Conservation (phyloP, 2,113 vertebrate species). For the Hucho hucho region DNA sequence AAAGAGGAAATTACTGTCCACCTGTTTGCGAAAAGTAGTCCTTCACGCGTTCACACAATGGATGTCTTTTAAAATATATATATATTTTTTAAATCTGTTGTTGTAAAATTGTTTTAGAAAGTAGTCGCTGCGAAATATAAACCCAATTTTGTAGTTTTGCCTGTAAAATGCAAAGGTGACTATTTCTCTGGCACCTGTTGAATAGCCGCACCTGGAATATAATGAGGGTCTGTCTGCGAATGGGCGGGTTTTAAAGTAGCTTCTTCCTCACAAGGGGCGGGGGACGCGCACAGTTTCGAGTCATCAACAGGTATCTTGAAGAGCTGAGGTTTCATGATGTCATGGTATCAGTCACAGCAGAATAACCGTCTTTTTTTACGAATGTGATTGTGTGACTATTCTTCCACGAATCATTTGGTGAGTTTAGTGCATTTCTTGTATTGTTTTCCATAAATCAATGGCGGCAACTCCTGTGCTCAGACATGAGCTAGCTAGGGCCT, state of each 20-base stretch:
- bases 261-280: slow-evolving; percentile 53
- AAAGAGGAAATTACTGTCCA: slow-evolving; percentile 32
- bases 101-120: neutral
- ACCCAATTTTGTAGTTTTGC: neutral
- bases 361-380: neutral
- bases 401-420: too few species aligned
- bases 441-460: too few species aligned
- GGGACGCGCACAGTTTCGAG: slow-evolving; percentile 68
- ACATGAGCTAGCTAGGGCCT: too few species aligned
- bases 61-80: too few species aligned
- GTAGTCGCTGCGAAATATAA: neutral
- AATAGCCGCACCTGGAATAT: slow-evolving; percentile 63
- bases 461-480: too few species aligned
- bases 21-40: slow-evolving; percentile 20
- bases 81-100: neutral
- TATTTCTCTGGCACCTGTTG: slow-evolving; percentile 61
- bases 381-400: neutral
- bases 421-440: too few species aligned
- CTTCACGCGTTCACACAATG: neutral
- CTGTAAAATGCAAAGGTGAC: neutral
- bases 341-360: slow-evolving; percentile 19
- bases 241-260: slow-evolving; percentile 63
- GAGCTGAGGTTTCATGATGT: slow-evolving; percentile 66
- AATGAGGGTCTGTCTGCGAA: slow-evolving; percentile 30
- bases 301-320: slow-evolving; percentile 16